Evolutionary conservation across 2,888 invertebrate species (phyloP).

Genomic region (Autographa gamma): DNA sequence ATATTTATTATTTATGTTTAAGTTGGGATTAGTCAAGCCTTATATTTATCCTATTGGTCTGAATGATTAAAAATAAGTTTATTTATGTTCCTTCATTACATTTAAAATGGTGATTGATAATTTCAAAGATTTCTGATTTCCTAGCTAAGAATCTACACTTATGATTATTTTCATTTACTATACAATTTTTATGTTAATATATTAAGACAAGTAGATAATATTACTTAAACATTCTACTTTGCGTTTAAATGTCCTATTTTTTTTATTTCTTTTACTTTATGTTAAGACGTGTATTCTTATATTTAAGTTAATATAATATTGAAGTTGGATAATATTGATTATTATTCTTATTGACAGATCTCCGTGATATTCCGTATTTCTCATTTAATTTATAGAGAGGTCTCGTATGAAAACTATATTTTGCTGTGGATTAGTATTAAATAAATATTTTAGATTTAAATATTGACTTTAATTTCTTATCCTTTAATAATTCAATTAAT

Average conservation of each 20-base stretch:
- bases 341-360: slow-evolving; percentile 37
- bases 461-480: background rate
- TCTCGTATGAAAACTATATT: slow-evolving; percentile 29
- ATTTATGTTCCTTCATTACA: background rate
- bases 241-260: slow-evolving; percentile 14
- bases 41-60: background rate
- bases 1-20: background rate
- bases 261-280: slow-evolving; percentile 12
- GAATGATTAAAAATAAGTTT: background rate
- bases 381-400: slow-evolving; percentile 24
- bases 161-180: background rate
- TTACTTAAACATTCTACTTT: background rate
- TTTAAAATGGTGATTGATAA: too few species aligned
- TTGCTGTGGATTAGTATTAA: slow-evolving; percentile 25
- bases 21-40: background rate
- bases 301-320: slow-evolving; percentile 37
- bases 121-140: background rate
- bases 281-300: slow-evolving; percentile 50
- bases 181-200: background rate
- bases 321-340: slow-evolving; percentile 15
- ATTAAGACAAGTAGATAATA: background rate
- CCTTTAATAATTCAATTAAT: background rate
- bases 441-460: slow-evolving; percentile 29
- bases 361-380: slow-evolving; percentile 36
- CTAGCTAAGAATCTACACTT: background rate